A percentile compares a stretch with the other conserved stretches of the same genome.
These are phyloP conservation scores for Mythimna pallens DNA, from an alignment of 2,888 invertebrate genomes.

Conservation along the genomic window DNA sequence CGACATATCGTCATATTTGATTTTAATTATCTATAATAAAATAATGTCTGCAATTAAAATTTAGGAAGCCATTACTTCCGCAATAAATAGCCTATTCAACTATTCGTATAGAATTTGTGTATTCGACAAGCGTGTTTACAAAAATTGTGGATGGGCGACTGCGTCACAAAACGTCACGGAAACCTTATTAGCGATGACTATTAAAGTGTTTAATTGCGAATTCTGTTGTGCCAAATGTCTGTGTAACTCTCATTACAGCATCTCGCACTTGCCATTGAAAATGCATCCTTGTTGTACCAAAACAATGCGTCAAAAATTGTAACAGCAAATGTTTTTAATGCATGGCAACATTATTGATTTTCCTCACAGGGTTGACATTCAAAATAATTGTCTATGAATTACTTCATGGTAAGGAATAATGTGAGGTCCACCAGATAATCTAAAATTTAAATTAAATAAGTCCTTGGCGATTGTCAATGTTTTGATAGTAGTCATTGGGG, in stretches of 20 bases:
- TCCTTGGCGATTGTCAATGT: too few species aligned
- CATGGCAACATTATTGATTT: constrained; percentile 88
- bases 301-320: constrained; percentile 80
- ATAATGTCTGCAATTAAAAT: constrained; percentile 88
- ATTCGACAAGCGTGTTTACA: constrained; percentile 91
- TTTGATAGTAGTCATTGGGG: too few species aligned
- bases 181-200: constrained; percentile 71
- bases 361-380: constrained; percentile 75
- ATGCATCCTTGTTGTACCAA: constrained; percentile 77
- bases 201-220: constrained; percentile 81
- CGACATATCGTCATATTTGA: constrained; percentile 67
- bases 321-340: constrained; percentile 73
- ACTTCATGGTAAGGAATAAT: constrained; percentile 22
- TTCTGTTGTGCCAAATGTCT: constrained; percentile 64
- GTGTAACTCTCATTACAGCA: constrained; percentile 65
- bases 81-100: constrained; percentile 89
- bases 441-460: too few species aligned
- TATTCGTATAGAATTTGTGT: constrained; percentile 87
- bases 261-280: constrained; percentile 75
- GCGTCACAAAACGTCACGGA: constrained; percentile 79
- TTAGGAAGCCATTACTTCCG: constrained; percentile 91
- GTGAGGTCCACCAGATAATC: constrained; percentile 6
- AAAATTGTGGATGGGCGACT: constrained; percentile 86
- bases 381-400: constrained; percentile 69
- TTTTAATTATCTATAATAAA: constrained; percentile 78